Conservation (phyloP, 2,113 vertebrate species). For the Amphiprion percula region DNA sequence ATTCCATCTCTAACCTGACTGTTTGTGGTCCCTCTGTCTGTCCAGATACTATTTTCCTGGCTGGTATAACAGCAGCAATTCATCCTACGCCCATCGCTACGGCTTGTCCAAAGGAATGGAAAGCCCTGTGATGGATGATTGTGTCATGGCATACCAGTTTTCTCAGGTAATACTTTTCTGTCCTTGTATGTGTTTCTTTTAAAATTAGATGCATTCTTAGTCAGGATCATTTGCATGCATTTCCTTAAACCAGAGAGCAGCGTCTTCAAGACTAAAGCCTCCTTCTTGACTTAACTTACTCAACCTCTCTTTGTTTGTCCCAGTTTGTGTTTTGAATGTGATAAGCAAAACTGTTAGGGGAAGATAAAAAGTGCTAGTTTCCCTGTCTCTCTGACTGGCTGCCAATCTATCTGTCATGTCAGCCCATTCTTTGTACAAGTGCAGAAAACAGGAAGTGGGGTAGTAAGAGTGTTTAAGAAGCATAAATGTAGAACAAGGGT, state of each 20-base stretch:
- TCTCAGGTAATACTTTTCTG: constrained; percentile 86
- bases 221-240: neutral
- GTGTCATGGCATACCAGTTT: constrained; percentile 93
- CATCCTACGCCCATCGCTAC: constrained; percentile 88
- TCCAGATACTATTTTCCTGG: constrained; percentile 94
- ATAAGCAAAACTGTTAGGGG: constrained; percentile 15
- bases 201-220: neutral
- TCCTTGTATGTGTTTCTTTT: neutral
- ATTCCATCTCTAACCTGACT: neutral
- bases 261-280: too few relatives aligned
- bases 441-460: constrained; percentile 66
- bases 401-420: neutral
- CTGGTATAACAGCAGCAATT: constrained; percentile 90
- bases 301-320: neutral
- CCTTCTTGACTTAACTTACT: neutral
- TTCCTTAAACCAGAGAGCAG: neutral
- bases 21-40: neutral
- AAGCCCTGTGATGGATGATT: constrained; percentile 92
- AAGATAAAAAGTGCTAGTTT: constrained; percentile 13
- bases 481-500: constrained; percentile 16
- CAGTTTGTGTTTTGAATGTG: neutral
- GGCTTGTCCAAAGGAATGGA: constrained; percentile 89
- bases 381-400: constrained; percentile 2
- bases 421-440: constrained; percentile 17
- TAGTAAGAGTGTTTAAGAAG: constrained; percentile 31